Percentiles rank a stretch among this genome's conserved stretches.
These are phyloP conservation scores for Callyntrura guangdongensis DNA, from an alignment of 2,888 invertebrate species.

Conservation along the genomic window DNA sequence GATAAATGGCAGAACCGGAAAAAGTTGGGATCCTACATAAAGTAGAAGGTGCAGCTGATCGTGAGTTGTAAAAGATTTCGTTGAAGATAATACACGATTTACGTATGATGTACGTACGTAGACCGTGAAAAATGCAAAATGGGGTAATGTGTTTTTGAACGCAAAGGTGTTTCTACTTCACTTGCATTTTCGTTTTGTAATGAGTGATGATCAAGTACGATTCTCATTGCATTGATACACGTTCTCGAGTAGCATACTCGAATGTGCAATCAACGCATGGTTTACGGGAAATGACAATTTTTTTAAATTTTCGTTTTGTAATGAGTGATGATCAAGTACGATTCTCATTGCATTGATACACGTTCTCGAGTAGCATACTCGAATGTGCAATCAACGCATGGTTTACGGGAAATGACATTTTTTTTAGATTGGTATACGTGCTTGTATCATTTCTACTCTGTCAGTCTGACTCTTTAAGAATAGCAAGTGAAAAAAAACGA, in stretches of 20 bases:
- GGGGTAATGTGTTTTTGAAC: background rate
- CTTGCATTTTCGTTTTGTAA: constrained; percentile 14
- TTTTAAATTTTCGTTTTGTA: constrained; percentile 11
- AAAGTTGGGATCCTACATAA: background rate
- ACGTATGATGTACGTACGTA: background rate
- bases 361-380: constrained; percentile 11
- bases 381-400: constrained; percentile 47
- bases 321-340: constrained; percentile 20
- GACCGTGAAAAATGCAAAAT: background rate
- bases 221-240: constrained; percentile 57
- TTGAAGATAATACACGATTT: background rate
- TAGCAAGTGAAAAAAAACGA: too few species aligned
- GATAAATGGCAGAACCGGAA: background rate
- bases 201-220: constrained; percentile 23
- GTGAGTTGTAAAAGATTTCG: background rate
- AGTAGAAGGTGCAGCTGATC: background rate
- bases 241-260: constrained; percentile 11
- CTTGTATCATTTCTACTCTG: too few species aligned
- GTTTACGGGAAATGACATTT: background rate
- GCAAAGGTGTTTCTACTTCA: constrained; percentile 29
- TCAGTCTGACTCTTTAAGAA: too few species aligned
- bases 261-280: constrained; percentile 45
- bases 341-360: constrained; percentile 58
- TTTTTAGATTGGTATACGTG: too few species aligned
- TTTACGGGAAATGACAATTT: background rate